phyloP scores from a whole-genome alignment of 2,888 invertebrate species.

The Prosopocoilus inquinatus region DNA sequence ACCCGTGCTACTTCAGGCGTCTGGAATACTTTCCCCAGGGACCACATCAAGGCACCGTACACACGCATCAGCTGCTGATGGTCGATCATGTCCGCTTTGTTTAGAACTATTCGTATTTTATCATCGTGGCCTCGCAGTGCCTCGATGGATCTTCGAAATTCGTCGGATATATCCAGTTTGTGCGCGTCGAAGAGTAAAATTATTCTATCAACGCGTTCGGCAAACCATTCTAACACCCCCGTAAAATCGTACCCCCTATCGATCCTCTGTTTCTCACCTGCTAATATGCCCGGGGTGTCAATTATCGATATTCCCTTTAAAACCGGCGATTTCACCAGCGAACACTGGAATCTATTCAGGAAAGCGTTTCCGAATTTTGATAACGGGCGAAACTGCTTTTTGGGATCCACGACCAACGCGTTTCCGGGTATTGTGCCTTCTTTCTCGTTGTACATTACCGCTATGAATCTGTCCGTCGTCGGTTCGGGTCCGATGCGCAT shows the following conservation, averaged over 20 bases:
- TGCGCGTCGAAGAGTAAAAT: constrained; percentile 97
- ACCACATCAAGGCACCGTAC: constrained; percentile 99
- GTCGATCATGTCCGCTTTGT: constrained; percentile 99
- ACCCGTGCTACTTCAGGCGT: constrained; percentile 99
- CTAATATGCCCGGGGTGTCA: constrained; percentile 90
- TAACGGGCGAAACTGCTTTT: constrained; percentile 92
- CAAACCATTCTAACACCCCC: constrained; percentile 98
- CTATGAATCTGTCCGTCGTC: constrained; percentile 98
- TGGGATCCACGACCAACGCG: constrained; percentile 95
- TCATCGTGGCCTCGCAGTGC: constrained; percentile 93
- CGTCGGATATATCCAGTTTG: constrained; percentile 98
- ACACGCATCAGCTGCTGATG: constrained; percentile 98
- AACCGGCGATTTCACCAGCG: constrained; percentile 84
- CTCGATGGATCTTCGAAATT: constrained; percentile 95
- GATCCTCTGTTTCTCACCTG: constrained; percentile 89
- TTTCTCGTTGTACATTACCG: constrained; percentile 92
- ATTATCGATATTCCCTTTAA: constrained; percentile 93
- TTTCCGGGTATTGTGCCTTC: constrained; percentile 96
- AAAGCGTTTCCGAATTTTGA: constrained; percentile 98
- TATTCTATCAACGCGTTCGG: constrained; percentile 96
- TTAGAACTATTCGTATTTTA: constrained; percentile 95
- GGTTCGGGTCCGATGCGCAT: constrained; percentile 98
- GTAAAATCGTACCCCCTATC: constrained; percentile 95
- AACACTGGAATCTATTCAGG: constrained; percentile 96
- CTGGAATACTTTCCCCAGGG: constrained; percentile 94